Percentiles rank a stretch among this genome's conserved stretches.
phyloP scores from a whole-genome alignment of 1,140 invertebrate species.

The Apocrypta bakeri region DNA sequence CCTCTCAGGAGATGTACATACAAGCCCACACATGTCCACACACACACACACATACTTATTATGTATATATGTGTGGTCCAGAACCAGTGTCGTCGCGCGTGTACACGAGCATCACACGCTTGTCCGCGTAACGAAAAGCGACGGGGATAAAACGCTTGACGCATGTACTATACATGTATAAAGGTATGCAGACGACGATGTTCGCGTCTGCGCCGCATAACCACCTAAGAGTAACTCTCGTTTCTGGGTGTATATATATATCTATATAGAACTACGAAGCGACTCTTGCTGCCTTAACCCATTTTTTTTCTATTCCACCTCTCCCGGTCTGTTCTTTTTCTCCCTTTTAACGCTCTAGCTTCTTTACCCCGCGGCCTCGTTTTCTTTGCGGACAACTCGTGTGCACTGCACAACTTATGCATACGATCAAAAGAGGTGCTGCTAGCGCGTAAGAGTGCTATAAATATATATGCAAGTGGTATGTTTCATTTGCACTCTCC shows the following conservation, averaged over 20 bases:
- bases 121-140: too few relatives aligned
- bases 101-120: too few relatives aligned
- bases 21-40: conserved; percentile 7
- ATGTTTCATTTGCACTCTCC: not conserved
- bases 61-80: too few relatives aligned
- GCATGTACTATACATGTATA: too few relatives aligned
- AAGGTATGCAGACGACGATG: not conserved
- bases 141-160: not conserved
- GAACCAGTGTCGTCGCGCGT: too few relatives aligned
- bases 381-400: not conserved
- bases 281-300: not conserved
- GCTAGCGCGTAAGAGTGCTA: too few relatives aligned
- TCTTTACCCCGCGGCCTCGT: not conserved
- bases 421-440: too few relatives aligned
- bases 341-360: not conserved
- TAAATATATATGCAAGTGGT: not conserved
- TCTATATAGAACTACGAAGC: too few relatives aligned
- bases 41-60: too few relatives aligned
- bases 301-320: not conserved
- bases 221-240: not conserved
- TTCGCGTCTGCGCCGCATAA: conserved; percentile 30
- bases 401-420: too few relatives aligned
- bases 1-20: not conserved
- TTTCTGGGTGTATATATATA: not conserved
- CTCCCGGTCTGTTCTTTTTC: too few relatives aligned